Evolutionary conservation across 2,797 vertebrate genomes (phyloP).

Genomic region (Pagetopsis macropterus): DNA sequence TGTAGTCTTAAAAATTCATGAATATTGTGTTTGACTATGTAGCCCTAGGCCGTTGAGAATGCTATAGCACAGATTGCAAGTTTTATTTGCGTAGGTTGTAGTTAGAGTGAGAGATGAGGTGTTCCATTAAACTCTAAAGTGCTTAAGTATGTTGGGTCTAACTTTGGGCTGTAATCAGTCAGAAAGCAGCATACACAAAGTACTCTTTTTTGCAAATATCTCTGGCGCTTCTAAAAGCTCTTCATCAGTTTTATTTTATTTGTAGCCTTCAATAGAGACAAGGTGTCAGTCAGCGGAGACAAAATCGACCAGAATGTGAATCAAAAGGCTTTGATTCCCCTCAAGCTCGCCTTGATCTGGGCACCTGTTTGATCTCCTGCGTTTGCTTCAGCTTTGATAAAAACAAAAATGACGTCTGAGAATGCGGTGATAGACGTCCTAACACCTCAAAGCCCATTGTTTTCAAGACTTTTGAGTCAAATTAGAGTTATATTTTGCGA

Average conservation of each 20-base stretch:
- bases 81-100: background rate
- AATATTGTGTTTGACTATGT: constrained; percentile 7
- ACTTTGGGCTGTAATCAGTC: background rate
- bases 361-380: constrained; percentile 50
- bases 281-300: constrained; percentile 43
- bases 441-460: constrained; percentile 17
- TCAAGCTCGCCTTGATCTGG: constrained; percentile 54
- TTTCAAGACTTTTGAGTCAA: constrained; percentile 18
- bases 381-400: constrained; percentile 49
- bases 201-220: background rate
- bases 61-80: background rate
- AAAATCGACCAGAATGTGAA: constrained; percentile 48
- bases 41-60: background rate
- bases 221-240: constrained; percentile 11
- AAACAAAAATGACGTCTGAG: constrained; percentile 23
- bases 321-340: constrained; percentile 56
- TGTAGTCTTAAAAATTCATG: background rate
- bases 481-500: constrained; percentile 6
- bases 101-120: background rate
- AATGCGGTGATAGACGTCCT: background rate
- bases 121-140: constrained; percentile 5
- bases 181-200: background rate
- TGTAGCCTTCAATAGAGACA: constrained; percentile 36
- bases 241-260: constrained; percentile 20
- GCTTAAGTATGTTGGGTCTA: constrained; percentile 1